A percentile compares a stretch with the other conserved stretches of the same genome.
These are phyloP conservation scores for Austrofundulus limnaeus DNA, from an alignment of 2,113 vertebrate species.

Conservation along the genomic window DNA sequence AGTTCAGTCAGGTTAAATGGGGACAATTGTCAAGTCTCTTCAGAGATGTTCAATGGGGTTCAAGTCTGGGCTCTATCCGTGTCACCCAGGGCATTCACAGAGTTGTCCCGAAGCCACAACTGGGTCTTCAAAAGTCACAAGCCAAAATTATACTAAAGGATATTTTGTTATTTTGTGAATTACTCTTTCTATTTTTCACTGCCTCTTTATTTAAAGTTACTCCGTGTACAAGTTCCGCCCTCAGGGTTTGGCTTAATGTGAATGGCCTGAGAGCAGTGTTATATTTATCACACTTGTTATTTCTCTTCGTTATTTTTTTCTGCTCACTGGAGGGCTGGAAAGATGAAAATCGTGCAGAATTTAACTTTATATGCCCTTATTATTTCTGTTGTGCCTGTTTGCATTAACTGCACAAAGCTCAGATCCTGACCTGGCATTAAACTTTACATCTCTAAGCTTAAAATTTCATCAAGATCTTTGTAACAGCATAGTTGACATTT, in stretches of 20 bases:
- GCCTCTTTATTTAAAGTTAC: slow-evolving; percentile 20
- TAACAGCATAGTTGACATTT: slow-evolving; percentile 2
- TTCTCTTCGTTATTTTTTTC: slow-evolving; percentile 38
- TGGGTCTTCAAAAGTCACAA: too few species aligned
- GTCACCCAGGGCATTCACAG: too few species aligned
- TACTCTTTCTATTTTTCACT: not conserved
- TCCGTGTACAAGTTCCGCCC: slow-evolving; percentile 21
- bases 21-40: too few species aligned
- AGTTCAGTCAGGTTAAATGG: too few species aligned
- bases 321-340: slow-evolving; percentile 23
- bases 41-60: too few species aligned
- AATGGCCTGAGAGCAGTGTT: slow-evolving; percentile 31
- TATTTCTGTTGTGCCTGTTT: slow-evolving; percentile 13
- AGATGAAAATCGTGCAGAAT: not conserved
- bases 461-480: not conserved
- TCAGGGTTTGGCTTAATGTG: slow-evolving; percentile 30
- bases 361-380: slow-evolving; percentile 6
- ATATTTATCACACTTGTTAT: slow-evolving; percentile 52
- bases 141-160: not conserved
- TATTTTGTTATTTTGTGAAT: not conserved
- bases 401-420: slow-evolving; percentile 22
- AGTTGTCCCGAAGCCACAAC: too few species aligned
- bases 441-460: slow-evolving; percentile 11
- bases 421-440: slow-evolving; percentile 8
- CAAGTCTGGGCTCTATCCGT: too few species aligned